These are phyloP conservation scores for Seira ritae DNA, from an alignment of 2,888 invertebrate genomes.

Conservation along the genomic window DNA sequence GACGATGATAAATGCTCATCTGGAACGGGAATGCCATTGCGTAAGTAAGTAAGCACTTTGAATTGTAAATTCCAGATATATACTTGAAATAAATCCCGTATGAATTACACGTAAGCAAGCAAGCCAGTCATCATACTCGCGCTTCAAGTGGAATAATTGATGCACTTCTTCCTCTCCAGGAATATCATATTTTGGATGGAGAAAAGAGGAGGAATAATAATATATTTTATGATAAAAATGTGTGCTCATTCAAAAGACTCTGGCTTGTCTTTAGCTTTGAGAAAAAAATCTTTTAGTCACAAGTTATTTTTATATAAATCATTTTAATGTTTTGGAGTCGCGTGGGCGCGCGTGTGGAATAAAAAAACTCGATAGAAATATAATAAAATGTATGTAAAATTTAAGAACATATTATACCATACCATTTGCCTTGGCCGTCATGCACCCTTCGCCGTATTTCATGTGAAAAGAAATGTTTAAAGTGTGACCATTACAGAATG, in stretches of 20 bases:
- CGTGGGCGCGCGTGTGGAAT: slow-evolving; percentile 22
- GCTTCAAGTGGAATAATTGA: not conserved
- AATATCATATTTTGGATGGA: not conserved
- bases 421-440: not conserved
- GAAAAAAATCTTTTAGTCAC: too few relatives aligned
- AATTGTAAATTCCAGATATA: too few relatives aligned
- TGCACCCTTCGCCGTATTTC: not conserved
- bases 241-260: too few relatives aligned
- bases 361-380: too few relatives aligned
- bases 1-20: not conserved
- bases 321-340: slow-evolving; percentile 6
- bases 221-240: too few relatives aligned
- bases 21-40: too few relatives aligned
- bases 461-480: not conserved
- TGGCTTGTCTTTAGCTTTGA: too few relatives aligned
- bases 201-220: not conserved
- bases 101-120: too few relatives aligned
- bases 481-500: slow-evolving; percentile 28
- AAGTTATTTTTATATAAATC: too few relatives aligned
- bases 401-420: not conserved
- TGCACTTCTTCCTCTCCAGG: not conserved
- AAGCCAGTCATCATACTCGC: too few relatives aligned
- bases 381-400: not conserved
- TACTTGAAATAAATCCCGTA: too few relatives aligned
- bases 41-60: too few relatives aligned